phyloP scores from a whole-genome alignment of 2,113 vertebrate genomes.

The Paratilapia polleni region DNA sequence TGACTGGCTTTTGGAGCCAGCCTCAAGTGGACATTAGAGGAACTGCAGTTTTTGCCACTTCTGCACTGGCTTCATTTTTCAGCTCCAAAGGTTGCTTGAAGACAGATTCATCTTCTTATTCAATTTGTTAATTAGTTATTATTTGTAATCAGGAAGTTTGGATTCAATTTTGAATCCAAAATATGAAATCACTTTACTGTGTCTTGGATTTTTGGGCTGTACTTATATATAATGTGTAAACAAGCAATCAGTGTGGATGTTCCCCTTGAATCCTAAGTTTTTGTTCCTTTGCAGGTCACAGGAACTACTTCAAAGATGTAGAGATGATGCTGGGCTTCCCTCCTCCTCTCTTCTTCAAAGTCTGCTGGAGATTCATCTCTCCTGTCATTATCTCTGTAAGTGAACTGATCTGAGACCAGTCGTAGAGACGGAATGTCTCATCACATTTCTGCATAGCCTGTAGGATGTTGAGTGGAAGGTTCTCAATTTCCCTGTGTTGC shows the following conservation, averaged over 20 bases:
- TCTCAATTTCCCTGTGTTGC: slow-evolving; percentile 13
- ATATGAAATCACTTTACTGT: no score
- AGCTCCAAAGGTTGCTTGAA: no score
- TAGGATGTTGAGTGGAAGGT: neutral
- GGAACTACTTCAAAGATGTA: slow-evolving; percentile 97
- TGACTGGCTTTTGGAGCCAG: no score
- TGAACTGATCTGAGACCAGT: slow-evolving; percentile 21
- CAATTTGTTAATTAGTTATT: no score
- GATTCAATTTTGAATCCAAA: no score
- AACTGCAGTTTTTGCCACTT: no score
- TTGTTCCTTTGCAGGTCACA: slow-evolving; percentile 82
- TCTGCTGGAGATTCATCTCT: slow-evolving; percentile 98
- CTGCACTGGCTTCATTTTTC: no score
- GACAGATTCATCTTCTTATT: no score
- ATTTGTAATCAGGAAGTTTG: no score
- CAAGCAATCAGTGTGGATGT: neutral
- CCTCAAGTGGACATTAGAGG: no score
- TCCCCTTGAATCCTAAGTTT: neutral
- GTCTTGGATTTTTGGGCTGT: no score
- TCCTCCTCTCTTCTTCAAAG: slow-evolving; percentile 96
- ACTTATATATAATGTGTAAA: no score
- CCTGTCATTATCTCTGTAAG: slow-evolving; percentile 95
- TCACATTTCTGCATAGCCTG: neutral
- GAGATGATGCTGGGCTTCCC: slow-evolving; percentile 99
- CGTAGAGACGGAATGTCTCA: neutral